A percentile compares a stretch with the other conserved stretches of the same genome.
These are phyloP conservation scores for Drosophila repletoides DNA, from an alignment of 1,140 invertebrate genomes.

Conservation along the genomic window DNA sequence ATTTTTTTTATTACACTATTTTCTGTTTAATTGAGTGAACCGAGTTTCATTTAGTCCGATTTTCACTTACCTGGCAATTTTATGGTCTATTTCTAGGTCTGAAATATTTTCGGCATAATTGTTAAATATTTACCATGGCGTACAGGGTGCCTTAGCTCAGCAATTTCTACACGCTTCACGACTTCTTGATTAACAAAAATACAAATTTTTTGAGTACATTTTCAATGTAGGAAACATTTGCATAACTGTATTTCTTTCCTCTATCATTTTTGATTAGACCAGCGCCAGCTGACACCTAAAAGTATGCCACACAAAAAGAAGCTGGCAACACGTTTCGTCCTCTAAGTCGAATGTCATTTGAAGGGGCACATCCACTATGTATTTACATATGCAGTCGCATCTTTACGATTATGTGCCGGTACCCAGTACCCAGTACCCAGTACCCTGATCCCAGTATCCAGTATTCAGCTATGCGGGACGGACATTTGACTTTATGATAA, in stretches of 20 bases:
- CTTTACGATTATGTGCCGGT: conserved; percentile 25
- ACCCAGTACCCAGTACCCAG: neutral
- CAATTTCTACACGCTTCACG: neutral
- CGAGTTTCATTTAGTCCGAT: conserved; percentile 10
- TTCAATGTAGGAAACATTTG: conserved; percentile 9
- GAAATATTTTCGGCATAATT: conserved; percentile 41
- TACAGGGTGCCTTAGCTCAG: conserved; percentile 29
- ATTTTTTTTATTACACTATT: neutral
- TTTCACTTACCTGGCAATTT: conserved; percentile 2
- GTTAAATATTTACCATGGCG: conserved; percentile 40
- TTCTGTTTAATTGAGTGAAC: conserved; percentile 15
- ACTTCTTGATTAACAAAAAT: conserved; percentile 4
- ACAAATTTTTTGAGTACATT: neutral
- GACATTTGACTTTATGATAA: conserved; percentile 41
- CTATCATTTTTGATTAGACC: conserved; percentile 22
- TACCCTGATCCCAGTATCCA: too few relatives aligned
- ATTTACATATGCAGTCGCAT: conserved; percentile 41
- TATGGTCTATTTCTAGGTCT: neutral
- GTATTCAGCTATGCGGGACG: conserved; percentile 6
- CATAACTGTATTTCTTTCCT: neutral
- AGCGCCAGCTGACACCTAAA: conserved; percentile 12
- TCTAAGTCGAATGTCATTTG: conserved; percentile 12
- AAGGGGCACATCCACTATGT: conserved; percentile 16
- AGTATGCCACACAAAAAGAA: neutral
- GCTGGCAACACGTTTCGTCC: neutral